Percentiles rank a stretch among this genome's conserved stretches.
These are phyloP conservation scores for Lepidocolaptes lacrymiger DNA, from an alignment of 2,797 vertebrate species.

Conservation along the genomic window DNA sequence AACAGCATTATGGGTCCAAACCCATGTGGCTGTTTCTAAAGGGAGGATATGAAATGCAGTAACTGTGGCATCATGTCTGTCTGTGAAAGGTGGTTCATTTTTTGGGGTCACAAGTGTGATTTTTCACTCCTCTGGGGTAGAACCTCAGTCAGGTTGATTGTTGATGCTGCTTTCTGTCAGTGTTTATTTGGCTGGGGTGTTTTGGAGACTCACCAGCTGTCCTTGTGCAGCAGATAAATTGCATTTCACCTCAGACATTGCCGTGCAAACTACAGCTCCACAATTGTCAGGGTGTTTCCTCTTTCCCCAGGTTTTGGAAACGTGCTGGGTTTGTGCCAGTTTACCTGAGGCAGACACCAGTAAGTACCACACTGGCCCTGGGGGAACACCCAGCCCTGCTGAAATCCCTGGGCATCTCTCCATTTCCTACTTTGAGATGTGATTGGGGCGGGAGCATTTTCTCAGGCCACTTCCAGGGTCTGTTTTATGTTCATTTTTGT, in stretches of 20 bases:
- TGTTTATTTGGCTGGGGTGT: neutral
- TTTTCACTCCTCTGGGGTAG: neutral
- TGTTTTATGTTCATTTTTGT: neutral
- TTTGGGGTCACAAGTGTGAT: neutral
- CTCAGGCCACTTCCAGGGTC: neutral
- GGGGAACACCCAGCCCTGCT: neutral
- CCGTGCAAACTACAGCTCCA: neutral
- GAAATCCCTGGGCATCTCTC: neutral
- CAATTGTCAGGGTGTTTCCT: neutral
- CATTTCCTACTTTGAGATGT: neutral
- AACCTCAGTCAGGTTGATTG: neutral
- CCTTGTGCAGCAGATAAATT: neutral
- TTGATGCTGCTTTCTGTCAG: neutral
- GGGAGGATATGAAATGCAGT: neutral
- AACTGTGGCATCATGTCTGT: neutral
- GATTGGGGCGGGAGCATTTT: neutral
- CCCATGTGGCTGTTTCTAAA: neutral
- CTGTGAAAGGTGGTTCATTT: neutral
- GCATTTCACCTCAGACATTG: neutral
- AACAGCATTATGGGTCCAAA: neutral
- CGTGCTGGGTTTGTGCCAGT: conserved; percentile 92
- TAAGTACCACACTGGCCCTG: conserved; percentile 73
- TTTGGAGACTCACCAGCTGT: neutral
- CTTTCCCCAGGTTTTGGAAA: conserved; percentile 91
- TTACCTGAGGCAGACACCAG: conserved; percentile 94